Evolutionary conservation across 2,888 invertebrate species (phyloP).

Genomic region (Pollenia angustigena): DNA sequence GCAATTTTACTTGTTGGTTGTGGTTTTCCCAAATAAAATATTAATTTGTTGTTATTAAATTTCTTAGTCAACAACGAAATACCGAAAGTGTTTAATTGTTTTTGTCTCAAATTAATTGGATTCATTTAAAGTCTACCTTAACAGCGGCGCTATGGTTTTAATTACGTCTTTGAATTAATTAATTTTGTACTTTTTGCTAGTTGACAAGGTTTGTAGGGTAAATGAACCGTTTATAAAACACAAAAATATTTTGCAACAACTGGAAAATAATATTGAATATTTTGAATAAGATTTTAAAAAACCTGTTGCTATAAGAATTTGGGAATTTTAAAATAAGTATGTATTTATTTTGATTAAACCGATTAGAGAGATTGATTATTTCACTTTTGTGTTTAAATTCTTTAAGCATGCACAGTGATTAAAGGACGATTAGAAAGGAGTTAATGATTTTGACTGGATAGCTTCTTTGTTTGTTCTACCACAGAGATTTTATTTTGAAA

Average conservation of each 20-base stretch:
- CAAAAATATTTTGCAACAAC: not conserved
- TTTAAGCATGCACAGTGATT: too few species aligned
- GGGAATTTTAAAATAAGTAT: not conserved
- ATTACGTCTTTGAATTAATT: not conserved
- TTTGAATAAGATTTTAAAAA: not conserved
- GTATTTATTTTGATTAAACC: constrained; percentile 12
- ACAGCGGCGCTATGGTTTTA: constrained; percentile 1
- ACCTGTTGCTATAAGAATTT: constrained; percentile 12
- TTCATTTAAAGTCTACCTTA: constrained; percentile 7
- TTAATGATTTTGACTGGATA: too few species aligned
- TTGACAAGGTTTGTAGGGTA: not conserved
- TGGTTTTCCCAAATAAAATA: not conserved
- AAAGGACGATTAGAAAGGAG: too few species aligned
- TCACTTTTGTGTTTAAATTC: too few species aligned
- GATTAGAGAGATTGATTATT: not conserved
- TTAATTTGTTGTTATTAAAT: not conserved
- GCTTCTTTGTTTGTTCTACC: too few species aligned
- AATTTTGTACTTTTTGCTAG: not conserved
- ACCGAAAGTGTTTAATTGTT: constrained; percentile 16
- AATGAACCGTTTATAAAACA: constrained; percentile 30
- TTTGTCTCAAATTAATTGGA: not conserved
- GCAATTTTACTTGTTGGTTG: not conserved
- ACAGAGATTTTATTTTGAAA: too few species aligned
- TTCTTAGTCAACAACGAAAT: not conserved
- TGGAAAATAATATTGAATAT: not conserved